phyloP scores from a whole-genome alignment of 2,113 vertebrate species.

The Macquaria ambigua region DNA sequence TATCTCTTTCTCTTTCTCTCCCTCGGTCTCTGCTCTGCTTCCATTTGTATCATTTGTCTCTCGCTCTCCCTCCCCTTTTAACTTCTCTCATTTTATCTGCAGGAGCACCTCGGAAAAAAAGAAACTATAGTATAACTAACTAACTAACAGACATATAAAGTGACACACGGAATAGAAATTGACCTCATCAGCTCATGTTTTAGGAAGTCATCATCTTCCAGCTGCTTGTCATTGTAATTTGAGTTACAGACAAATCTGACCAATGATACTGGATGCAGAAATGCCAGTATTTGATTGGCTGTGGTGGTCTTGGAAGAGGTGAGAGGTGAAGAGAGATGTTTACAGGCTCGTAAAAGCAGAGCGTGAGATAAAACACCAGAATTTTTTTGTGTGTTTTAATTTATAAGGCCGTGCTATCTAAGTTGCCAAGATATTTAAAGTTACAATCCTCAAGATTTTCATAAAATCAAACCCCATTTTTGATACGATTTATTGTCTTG shows the following conservation, averaged over 20 bases:
- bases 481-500: too few relatives aligned
- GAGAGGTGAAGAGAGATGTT: neutral
- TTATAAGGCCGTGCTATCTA: neutral
- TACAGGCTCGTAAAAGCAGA: neutral
- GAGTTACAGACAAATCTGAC: neutral
- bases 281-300: conserved; percentile 6
- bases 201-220: neutral
- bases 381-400: neutral
- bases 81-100: neutral
- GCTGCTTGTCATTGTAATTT: neutral
- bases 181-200: conserved; percentile 8
- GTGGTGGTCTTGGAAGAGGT: neutral
- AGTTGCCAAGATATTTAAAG: neutral
- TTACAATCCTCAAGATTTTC: neutral
- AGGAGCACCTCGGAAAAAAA: conserved; percentile 10
- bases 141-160: neutral
- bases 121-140: neutral
- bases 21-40: neutral
- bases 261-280: neutral
- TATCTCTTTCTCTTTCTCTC: neutral
- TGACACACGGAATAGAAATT: neutral
- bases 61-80: neutral
- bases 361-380: neutral
- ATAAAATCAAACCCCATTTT: too few relatives aligned
- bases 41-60: conserved; percentile 40